Evolutionary conservation across 2,797 vertebrate genomes (phyloP).

Genomic region (Aplochiton taeniatus): DNA sequence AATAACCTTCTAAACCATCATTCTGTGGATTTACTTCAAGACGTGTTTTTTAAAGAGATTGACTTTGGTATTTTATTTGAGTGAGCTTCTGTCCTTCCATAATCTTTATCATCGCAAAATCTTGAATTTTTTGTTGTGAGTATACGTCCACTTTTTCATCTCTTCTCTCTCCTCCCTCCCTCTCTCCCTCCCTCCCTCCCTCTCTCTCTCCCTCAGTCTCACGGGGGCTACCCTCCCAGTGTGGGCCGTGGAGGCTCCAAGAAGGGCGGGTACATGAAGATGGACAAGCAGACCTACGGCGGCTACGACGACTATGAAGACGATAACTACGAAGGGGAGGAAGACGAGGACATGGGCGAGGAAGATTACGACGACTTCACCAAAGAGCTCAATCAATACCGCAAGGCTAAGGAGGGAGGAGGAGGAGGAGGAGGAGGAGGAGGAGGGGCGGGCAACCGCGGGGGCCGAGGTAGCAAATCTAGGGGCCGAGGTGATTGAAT

Average conservation of each 20-base stretch:
- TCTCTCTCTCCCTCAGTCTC: slow-evolving; percentile 69
- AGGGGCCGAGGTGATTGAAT: slow-evolving; percentile 44
- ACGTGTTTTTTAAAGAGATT: too few relatives aligned
- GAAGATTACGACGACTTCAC: slow-evolving; percentile 91
- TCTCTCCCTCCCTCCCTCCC: slow-evolving; percentile 9
- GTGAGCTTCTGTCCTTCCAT: too few relatives aligned
- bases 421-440: slow-evolving; percentile 72
- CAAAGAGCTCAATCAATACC: slow-evolving; percentile 94
- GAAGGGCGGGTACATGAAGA: slow-evolving; percentile 85
- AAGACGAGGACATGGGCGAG: slow-evolving; percentile 85
- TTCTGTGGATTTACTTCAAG: too few relatives aligned
- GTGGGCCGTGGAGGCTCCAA: slow-evolving; percentile 68
- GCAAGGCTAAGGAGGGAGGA: slow-evolving; percentile 88
- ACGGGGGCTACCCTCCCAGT: slow-evolving; percentile 77
- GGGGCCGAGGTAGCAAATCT: slow-evolving; percentile 70
- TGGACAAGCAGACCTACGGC: slow-evolving; percentile 86
- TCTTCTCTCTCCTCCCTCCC: neutral
- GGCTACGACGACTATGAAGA: slow-evolving; percentile 90
- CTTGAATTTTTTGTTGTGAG: too few relatives aligned
- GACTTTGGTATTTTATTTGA: too few relatives aligned
- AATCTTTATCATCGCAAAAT: too few relatives aligned
- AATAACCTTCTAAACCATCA: too few relatives aligned
- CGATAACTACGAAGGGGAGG: slow-evolving; percentile 86
- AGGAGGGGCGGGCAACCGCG: slow-evolving; percentile 75
- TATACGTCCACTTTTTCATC: neutral